Percentiles rank a stretch among this genome's conserved stretches.
Conservation (phyloP, 1,140 invertebrate genomes). For the Phocides pigmalion region DNA sequence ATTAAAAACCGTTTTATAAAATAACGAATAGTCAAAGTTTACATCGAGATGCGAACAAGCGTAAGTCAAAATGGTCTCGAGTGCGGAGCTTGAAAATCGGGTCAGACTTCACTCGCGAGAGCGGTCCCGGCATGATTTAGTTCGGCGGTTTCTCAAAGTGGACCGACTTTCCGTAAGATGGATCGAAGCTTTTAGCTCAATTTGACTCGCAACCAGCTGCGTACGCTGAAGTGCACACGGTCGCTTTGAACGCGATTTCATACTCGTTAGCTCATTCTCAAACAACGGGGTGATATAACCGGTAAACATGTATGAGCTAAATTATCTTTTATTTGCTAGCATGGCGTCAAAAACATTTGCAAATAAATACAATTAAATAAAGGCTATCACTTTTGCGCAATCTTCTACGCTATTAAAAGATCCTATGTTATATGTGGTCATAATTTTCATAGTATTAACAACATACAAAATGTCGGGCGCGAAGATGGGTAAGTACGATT, state of each 20-base stretch:
- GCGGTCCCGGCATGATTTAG: conserved; percentile 55
- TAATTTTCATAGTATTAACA: too few relatives aligned
- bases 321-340: neutral
- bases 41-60: conserved; percentile 38
- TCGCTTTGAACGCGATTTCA: conserved; percentile 47
- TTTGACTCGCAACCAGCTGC: conserved; percentile 59
- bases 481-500: too few relatives aligned
- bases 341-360: too few relatives aligned
- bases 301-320: neutral
- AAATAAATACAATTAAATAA: too few relatives aligned
- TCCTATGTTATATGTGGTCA: too few relatives aligned
- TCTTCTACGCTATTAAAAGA: too few relatives aligned
- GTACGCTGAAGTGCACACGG: conserved; percentile 55
- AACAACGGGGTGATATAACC: conserved; percentile 34
- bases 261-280: conserved; percentile 45
- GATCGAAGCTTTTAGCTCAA: conserved; percentile 75
- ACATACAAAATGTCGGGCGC: too few relatives aligned
- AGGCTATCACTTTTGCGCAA: too few relatives aligned
- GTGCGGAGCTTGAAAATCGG: conserved; percentile 55
- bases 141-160: conserved; percentile 62
- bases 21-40: conserved; percentile 60
- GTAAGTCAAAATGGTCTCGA: conserved; percentile 42
- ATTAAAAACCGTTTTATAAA: conserved; percentile 67
- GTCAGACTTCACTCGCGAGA: conserved; percentile 49
- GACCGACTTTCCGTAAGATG: conserved; percentile 65